These are phyloP conservation scores for Epinotia bilunana DNA, from an alignment of 2,888 invertebrate species.

Conservation along the genomic window DNA sequence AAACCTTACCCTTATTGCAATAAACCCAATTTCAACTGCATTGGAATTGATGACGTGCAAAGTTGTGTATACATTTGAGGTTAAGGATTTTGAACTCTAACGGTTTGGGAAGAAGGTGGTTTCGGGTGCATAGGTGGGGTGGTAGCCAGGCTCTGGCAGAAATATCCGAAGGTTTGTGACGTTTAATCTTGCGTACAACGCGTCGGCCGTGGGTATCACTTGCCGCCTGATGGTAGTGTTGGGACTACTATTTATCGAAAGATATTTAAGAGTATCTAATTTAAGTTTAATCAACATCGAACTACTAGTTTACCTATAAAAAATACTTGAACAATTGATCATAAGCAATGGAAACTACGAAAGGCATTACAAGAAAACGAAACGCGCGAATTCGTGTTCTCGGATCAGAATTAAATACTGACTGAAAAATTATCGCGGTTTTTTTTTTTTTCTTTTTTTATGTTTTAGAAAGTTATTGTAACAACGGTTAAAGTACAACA, in stretches of 20 bases:
- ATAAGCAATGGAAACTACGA: too few relatives aligned
- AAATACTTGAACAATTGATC: too few relatives aligned
- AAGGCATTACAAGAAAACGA: too few relatives aligned
- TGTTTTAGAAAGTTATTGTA: too few relatives aligned
- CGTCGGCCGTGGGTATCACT: conserved; percentile 80
- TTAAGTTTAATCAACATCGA: too few relatives aligned
- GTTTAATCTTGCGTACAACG: conserved; percentile 83
- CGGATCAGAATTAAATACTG: too few relatives aligned
- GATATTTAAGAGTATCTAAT: background rate
- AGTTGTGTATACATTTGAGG: background rate
- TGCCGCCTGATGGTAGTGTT: conserved; percentile 65
- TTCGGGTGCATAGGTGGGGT: conserved; percentile 30
- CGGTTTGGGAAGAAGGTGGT: conserved; percentile 59
- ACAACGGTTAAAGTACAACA: too few relatives aligned
- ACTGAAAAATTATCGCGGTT: too few relatives aligned
- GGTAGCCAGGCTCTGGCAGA: conserved; percentile 46
- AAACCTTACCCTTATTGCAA: conserved; percentile 2
- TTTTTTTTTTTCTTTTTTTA: too few relatives aligned
- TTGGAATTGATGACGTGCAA: conserved; percentile 6
- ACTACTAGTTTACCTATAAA: too few relatives aligned
- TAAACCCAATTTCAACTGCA: background rate
- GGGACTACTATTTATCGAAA: conserved; percentile 46
- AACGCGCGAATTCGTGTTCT: too few relatives aligned
- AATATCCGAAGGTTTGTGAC: conserved; percentile 79
- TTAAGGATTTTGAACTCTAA: conserved; percentile 21